Evolutionary conservation across 2,888 invertebrate genomes (phyloP), one percentile per base, ranked within the genome.

Genomic region (Rutpela maculata): DNA sequence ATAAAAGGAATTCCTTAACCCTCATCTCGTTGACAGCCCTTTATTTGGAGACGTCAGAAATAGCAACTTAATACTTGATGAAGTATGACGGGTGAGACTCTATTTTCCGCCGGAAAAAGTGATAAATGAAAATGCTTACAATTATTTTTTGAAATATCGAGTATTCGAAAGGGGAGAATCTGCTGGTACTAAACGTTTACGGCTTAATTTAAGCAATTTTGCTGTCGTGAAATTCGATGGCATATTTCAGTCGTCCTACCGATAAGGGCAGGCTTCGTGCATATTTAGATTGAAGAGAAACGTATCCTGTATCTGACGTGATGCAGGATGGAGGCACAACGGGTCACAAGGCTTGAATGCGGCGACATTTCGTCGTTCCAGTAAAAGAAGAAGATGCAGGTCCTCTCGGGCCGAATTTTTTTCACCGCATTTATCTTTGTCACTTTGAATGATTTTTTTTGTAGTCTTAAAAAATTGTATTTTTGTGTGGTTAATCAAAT

Each of bases 1-100:
- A 31, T 70, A 60, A 18, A 17, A 70, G 62, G 35, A 50, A 72
- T 63, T 72, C 18, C 71, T 72, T 72, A 31, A 72, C 71, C 71
- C 71, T 72, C 60, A 26, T 72, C 71, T 62, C 12, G 62, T 55
- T 62, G 71, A 43, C 71, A 72, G 62, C 62, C 18, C 71, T 57
- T 68, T 68, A 68, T 68, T 72, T 72, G 55, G 55, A 18, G 18
- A 19, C 18, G 71, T 62, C 71, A 62, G 63, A 62, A 62, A 50
- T 72, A 55, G 15, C 62, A 55, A 38, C 62, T 72, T 69, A 31
- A 57, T 59, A 35, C 57, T 57, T 69, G 59, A 69, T 17, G 59
- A 35, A 57, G 31, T 35, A 57, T 69, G 57, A 69, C 38, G 31
- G 35, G 69, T 55, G 22, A 18, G 43, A 38, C 18, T 26, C 11